These are phyloP conservation scores for Zapornia atra DNA, from an alignment of 2,113 vertebrate genomes.

Conservation along the genomic window DNA sequence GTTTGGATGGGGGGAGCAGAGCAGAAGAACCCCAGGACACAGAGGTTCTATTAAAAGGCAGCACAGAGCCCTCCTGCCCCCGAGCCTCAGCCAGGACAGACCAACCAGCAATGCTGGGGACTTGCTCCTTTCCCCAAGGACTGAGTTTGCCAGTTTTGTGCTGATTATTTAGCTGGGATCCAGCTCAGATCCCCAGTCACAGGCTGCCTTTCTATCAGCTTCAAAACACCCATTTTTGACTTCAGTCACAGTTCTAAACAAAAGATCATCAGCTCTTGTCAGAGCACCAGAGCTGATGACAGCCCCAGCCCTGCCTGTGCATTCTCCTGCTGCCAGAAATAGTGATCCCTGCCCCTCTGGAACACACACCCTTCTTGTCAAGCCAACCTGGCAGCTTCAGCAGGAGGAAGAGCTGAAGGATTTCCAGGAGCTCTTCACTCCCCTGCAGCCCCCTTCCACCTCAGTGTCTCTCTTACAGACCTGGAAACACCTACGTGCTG, in stretches of 20 bases:
- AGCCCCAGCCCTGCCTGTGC: background rate
- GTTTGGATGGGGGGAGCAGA: background rate
- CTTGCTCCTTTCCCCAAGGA: background rate
- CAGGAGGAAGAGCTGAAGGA: background rate
- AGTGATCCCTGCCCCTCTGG: background rate
- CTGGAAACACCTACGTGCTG: background rate
- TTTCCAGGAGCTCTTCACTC: background rate
- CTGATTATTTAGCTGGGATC: background rate
- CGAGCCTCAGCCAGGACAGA: background rate
- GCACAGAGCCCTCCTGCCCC: background rate
- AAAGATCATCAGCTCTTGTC: background rate
- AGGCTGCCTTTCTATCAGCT: accelerated
- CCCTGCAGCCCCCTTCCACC: background rate
- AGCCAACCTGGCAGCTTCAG: background rate
- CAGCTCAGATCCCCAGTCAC: background rate
- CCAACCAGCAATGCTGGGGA: accelerated
- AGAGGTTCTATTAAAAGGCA: background rate
- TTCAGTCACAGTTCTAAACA: background rate
- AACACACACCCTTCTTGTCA: background rate
- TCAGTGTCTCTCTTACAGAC: accelerated
- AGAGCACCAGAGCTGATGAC: background rate
- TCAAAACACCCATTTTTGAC: background rate
- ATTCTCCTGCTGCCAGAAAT: background rate
- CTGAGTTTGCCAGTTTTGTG: background rate
- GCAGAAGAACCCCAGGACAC: background rate